Evolutionary conservation across 2,888 invertebrate species (phyloP).

Genomic region (Drepana falcataria): DNA sequence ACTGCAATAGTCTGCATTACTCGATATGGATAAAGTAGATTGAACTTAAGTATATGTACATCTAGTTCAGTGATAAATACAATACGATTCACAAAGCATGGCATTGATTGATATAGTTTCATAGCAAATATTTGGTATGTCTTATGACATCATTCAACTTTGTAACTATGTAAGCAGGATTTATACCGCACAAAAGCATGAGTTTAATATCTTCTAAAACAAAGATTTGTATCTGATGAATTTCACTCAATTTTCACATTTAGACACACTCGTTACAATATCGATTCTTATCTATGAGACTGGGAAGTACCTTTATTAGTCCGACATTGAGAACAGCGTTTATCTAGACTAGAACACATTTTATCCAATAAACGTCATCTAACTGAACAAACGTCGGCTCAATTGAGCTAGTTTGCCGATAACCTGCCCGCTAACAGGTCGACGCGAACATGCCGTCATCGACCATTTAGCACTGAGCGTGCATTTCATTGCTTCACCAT

Average conservation of each 20-base stretch:
- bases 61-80: no score
- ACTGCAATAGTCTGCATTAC: no score
- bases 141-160: background rate
- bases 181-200: no score
- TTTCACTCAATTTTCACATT: no score
- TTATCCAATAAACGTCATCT: constrained; percentile 34
- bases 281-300: no score
- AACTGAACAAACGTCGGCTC: constrained; percentile 40
- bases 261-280: no score
- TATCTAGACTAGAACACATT: constrained; percentile 10
- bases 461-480: constrained; percentile 32
- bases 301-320: constrained; percentile 14
- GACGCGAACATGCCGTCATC: constrained; percentile 44
- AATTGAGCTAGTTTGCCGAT: constrained; percentile 58
- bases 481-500: constrained; percentile 23
- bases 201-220: no score
- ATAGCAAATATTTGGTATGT: background rate
- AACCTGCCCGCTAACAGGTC: constrained; percentile 35
- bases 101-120: background rate
- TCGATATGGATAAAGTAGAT: no score
- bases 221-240: no score
- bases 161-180: background rate
- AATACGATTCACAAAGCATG: background rate
- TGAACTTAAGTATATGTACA: no score
- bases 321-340: constrained; percentile 26